Evolutionary conservation across 2,113 vertebrate species (phyloP).

Genomic region (Brachypodius melanocephalos): DNA sequence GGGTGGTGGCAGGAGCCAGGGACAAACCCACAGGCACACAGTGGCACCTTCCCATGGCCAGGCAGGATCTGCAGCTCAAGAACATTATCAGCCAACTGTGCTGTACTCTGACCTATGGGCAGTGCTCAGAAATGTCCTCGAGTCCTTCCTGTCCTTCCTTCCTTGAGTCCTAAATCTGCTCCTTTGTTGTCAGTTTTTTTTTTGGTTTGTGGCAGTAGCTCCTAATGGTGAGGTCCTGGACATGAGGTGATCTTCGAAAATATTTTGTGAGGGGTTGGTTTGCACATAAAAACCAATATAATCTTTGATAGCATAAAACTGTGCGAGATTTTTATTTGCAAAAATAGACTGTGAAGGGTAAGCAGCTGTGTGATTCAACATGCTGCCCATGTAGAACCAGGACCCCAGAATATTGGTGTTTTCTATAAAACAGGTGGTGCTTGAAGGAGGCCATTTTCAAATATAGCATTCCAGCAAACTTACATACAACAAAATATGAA

Average conservation of each 20-base stretch:
- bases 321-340: neutral
- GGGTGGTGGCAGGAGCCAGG: fast-evolving
- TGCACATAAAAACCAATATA: neutral
- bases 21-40: fast-evolving
- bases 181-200: neutral
- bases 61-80: neutral
- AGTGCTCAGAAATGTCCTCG: neutral
- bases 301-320: neutral
- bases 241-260: neutral
- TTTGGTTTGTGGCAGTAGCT: neutral
- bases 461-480: neutral
- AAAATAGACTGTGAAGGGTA: neutral
- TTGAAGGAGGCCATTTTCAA: neutral
- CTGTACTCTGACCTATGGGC: neutral
- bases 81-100: neutral
- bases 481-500: neutral
- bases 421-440: neutral
- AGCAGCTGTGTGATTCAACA: neutral
- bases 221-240: neutral
- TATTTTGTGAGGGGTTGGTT: neutral
- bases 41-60: fast-evolving
- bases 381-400: neutral
- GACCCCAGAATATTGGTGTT: neutral
- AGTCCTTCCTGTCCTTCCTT: too few species aligned
- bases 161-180: neutral